Evolutionary conservation across 2,113 vertebrate species (phyloP).

Genomic region (Psettodes erumei): DNA sequence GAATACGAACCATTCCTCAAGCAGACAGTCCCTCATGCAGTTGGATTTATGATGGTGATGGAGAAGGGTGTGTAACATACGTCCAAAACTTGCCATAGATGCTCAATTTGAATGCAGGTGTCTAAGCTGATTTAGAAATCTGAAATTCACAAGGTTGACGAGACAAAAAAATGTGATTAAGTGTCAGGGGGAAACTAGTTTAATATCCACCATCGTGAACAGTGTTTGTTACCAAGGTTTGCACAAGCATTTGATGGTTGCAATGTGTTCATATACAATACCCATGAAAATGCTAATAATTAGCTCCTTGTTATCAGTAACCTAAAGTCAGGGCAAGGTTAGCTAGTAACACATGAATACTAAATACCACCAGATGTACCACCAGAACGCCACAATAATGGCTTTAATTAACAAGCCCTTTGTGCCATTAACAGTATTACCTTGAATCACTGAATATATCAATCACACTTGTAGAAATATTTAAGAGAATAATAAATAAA

Average conservation of each 20-base stretch:
- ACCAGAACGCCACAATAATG: slow-evolving; percentile 38
- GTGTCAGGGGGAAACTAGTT: too few species aligned
- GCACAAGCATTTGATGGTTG: slow-evolving; percentile 13
- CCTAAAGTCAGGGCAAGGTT: slow-evolving; percentile 49
- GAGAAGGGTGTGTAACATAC: slow-evolving; percentile 2
- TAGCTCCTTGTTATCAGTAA: slow-evolving; percentile 28
- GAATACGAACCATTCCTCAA: slow-evolving; percentile 27
- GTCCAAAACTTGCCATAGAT: background rate
- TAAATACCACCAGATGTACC: slow-evolving; percentile 46
- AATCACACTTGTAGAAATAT: background rate
- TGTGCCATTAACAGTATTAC: slow-evolving; percentile 18
- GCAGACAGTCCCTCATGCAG: slow-evolving; percentile 18
- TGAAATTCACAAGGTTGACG: background rate
- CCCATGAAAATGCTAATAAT: slow-evolving; percentile 57
- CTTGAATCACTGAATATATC: slow-evolving; percentile 15
- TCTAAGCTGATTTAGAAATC: too few species aligned
- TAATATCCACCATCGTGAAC: slow-evolving; percentile 6
- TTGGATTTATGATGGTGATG: slow-evolving; percentile 6
- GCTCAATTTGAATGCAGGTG: background rate
- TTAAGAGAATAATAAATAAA: too few species aligned
- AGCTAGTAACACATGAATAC: slow-evolving; percentile 34
- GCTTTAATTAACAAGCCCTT: slow-evolving; percentile 28
- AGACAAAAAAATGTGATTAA: too few species aligned
- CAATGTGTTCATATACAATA: slow-evolving; percentile 15
- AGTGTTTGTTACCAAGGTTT: slow-evolving; percentile 37